Base-by-base conservation (phyloP, 2,888 invertebrate species). In the Hipparchia sbordonii region DNA sequence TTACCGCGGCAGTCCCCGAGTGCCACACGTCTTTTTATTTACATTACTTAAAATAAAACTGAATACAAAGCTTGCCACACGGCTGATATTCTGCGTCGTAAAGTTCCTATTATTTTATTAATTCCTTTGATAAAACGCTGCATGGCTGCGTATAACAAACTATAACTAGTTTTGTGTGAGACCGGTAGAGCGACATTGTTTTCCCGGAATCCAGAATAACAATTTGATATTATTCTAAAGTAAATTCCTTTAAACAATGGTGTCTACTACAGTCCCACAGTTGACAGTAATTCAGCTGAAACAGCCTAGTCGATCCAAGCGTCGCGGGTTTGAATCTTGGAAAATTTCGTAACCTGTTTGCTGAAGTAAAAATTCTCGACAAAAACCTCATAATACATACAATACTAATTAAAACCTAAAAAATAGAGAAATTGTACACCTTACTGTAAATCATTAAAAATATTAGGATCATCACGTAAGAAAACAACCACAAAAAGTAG, bases 81-180 rank as follows among this genome's bases (percentile, higher is more conserved):
- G 12, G 5, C 52, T 52, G 3, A 52, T 5, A 12, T 52, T 52
- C 52, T 52, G 56, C 56, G 7, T 13, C 1, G 6, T 6, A 6
- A 6, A 56, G 13, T 56, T 39, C 39, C 39, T 39, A n/a, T 13
- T 1, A 54, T n/a, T 6, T 23, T 7, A 23, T 9, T 8, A 45
- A 61, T 45, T 61, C n/a, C 39, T 61, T 45, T 61, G 39, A 12
- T 45, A 61, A 6, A 61, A 45, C 45, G 13, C 57, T 4, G 39
- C 39, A 39, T 23, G 23, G 23, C 23, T 23, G 39, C 39, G 39
- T 23, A 0, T 23, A 23, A 23, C 39, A 39, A 62, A n/a, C 46
- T 62, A n/a, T 62, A 48, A 62, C 62, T 62, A 62, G 62, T 46
- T 62, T 46, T 62, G 46, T 62, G 46, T 3, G 62, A 62, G 13